Base-by-base conservation (phyloP, 2,888 invertebrate genomes). In the Lamproptera curius region DNA sequence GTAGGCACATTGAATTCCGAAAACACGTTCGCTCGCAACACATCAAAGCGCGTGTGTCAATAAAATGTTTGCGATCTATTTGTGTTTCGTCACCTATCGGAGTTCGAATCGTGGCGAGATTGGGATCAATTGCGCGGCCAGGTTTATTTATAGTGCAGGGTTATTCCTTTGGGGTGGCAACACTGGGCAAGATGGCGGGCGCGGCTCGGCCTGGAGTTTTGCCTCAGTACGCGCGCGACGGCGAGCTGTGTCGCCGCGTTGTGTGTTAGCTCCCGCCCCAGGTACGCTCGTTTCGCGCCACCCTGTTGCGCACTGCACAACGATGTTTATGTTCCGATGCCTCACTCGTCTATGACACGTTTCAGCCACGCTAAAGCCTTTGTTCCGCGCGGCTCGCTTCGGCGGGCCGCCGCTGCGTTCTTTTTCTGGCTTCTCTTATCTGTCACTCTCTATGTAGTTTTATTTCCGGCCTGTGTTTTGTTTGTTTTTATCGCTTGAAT, bases 291-390 rank as follows among this genome's bases (percentile, higher is more conserved):
- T 62, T 36, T 17, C 49, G 64, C 69, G 65, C 79, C 77, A 78
- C 77, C 80, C 82, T 83, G 83, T 84, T 84, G 84, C 84, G 84
- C 81, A 75, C 69, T 76, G 75, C 80, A 80, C 76, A 64, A 65
- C 75, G 70, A 76, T 77, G 78, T 78, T 79, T 76, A 76, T 73
- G 62, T 65, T 61, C 55, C 64, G 61, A 57, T 62, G 65, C 61
- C 57, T 57, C 59, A 60, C 63, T 60, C 55, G 40, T 51, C 39
- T 52, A 51, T 54, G 51, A 52, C 58, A 59, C 65, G 58, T 64
- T 62, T 63, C 63, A 61, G 56, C 53, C 46, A 53, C 54, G 47
- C 48, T 51, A 51, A 43, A 46, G 47, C 53, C 52, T 49, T 49
- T 49, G 39, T 49, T 49, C 31, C 20, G n/a, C 11, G 46, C 46